Percentiles rank a stretch among this genome's conserved stretches.
Evolutionary conservation across 2,888 invertebrate species (phyloP).

Genomic region (Apamea sordens): DNA sequence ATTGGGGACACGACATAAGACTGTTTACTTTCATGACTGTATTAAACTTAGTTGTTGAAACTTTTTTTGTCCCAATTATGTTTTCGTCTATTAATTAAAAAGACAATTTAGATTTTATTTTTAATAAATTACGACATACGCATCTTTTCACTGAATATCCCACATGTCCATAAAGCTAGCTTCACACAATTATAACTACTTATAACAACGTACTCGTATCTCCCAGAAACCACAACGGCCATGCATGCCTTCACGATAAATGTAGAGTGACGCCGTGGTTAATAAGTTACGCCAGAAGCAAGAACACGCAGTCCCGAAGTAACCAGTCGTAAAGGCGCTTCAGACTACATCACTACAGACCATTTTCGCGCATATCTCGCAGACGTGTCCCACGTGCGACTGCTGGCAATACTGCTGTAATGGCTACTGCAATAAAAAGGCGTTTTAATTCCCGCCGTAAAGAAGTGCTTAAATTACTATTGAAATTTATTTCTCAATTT

Average conservation of each 20-base stretch:
- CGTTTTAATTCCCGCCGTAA: slow-evolving; percentile 39
- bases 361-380: neutral
- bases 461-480: slow-evolving; percentile 50
- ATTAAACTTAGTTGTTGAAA: neutral
- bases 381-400: slow-evolving; percentile 9
- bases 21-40: neutral
- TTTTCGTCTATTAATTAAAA: neutral
- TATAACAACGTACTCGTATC: neutral
- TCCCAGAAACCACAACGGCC: neutral
- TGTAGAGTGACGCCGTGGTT: neutral
- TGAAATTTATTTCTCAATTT: slow-evolving; percentile 56
- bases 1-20: neutral
- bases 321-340: neutral
- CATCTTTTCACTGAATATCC: neutral
- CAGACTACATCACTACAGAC: neutral
- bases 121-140: neutral
- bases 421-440: slow-evolving; percentile 21
- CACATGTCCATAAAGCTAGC: neutral
- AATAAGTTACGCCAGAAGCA: neutral
- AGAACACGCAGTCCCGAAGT: neutral
- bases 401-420: neutral
- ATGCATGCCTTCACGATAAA: no score
- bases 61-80: neutral
- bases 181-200: neutral
- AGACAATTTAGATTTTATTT: neutral